These are phyloP conservation scores for Echinometra lucunter DNA, from an alignment of 53 echinoderm and acorn worm genomes.

Conservation along the genomic window DNA sequence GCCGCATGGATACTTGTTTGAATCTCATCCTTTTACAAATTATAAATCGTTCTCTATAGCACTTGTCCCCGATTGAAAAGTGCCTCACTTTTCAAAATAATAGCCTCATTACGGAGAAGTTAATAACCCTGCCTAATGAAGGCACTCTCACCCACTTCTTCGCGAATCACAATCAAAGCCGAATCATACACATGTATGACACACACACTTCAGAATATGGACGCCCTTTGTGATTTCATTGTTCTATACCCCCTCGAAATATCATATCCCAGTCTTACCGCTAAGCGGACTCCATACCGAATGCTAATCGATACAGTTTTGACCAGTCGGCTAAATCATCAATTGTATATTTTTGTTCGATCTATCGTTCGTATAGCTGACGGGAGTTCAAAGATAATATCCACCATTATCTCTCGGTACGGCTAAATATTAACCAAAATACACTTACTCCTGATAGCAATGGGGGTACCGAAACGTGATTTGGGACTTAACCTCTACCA, in stretches of 20 bases:
- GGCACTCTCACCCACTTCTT: neutral
- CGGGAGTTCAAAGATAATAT: neutral
- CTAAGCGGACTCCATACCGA: too few species aligned
- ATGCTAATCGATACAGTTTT: too few species aligned
- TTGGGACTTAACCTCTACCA: neutral
- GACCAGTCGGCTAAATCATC: too few species aligned
- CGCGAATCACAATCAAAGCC: neutral
- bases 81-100: neutral
- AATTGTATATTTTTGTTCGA: too few species aligned
- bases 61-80: neutral
- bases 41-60: neutral
- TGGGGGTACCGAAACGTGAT: neutral
- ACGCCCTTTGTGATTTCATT: neutral
- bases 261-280: too few species aligned
- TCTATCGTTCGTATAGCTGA: too few species aligned
- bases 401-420: neutral
- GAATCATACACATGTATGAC: neutral
- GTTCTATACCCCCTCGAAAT: neutral
- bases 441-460: neutral
- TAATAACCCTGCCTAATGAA: neutral
- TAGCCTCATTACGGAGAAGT: neutral
- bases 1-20: too few species aligned
- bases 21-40: neutral
- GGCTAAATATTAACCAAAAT: conserved; percentile 26
- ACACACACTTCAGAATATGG: neutral